Base-by-base conservation (phyloP, 2,113 vertebrate genomes). In the Gnathonemus longibarbis region DNA sequence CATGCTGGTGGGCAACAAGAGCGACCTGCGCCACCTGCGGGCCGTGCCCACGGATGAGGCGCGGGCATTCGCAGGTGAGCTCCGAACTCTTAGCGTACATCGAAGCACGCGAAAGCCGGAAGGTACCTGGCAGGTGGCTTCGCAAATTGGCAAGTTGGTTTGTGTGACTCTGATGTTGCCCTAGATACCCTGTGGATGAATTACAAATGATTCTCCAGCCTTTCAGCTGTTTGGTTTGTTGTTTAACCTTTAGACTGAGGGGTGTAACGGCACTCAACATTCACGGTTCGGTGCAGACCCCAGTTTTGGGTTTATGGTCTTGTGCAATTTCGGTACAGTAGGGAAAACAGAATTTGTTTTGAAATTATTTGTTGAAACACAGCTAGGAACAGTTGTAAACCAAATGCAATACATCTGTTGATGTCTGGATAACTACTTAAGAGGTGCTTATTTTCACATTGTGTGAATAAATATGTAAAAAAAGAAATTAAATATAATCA, bases 1-100 rank as follows among this genome's bases (percentile, higher is more conserved):
- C 93, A 95, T 95, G 95, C 90, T 95, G 88, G 94, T 95, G 94
- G 95, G 95, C 89, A 95, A 95, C 92, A 95, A 95, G 94, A 84
- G 89, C 24, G 89, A 89, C 89, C 53, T 89, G 21, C 89, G 89
- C 11, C 95, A 95, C 91, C 93, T 95, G 42, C 84, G 95, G 13
- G 94, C 95, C 0, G 95, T 95, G 89, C 94, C 95, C 93, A 94
- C 94, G 0, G 94, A 95, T 0, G 93, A 95, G 91, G 95, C 95
- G 84, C 91, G 66, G 84, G 93, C 92, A 49, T 95, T 95, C 0
- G 94, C 95, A 88, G 95, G 95, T 95, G 6, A 13, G 2, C 39
- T 0, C 15, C 27, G 0, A 39, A 2, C 70, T 8, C 70, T 77
- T 39, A 19, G 70, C 35, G 15, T 3, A 15, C 15, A 39, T 77